Evolutionary conservation across 2,113 vertebrate species (phyloP).

Genomic region (Suricata suricatta): DNA sequence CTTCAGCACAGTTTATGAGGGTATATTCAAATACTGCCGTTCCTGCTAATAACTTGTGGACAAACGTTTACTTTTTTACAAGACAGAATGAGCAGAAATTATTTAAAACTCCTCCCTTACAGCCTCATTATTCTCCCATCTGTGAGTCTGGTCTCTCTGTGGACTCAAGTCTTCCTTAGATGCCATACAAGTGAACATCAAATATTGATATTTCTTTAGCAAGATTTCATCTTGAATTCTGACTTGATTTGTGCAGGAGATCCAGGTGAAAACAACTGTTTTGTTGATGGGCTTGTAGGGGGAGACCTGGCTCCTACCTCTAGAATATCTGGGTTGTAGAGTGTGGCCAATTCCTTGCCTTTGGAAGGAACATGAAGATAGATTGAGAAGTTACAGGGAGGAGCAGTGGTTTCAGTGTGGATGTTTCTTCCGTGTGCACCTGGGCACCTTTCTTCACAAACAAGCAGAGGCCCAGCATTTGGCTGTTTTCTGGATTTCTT

Average conservation of each 20-base stretch:
- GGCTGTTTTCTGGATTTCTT: slow-evolving; percentile 62
- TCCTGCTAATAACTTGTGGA: neutral
- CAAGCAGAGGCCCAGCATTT: neutral
- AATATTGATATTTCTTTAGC: neutral
- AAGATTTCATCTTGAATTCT: neutral
- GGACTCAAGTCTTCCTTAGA: neutral
- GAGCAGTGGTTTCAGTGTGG: neutral
- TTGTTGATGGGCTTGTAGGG: neutral
- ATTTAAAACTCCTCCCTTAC: neutral
- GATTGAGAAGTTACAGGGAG: slow-evolving; percentile 12
- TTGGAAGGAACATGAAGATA: slow-evolving; percentile 55
- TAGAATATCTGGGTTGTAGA: neutral
- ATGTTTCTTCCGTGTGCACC: neutral
- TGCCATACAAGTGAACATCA: neutral
- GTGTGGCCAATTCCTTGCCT: neutral
- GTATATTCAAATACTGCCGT: neutral
- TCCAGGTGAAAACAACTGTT: neutral
- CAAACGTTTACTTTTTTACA: neutral
- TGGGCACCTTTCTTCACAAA: neutral
- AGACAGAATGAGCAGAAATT: neutral
- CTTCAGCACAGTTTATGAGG: neutral
- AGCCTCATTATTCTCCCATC: neutral
- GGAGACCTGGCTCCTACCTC: neutral
- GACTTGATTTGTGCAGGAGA: neutral
- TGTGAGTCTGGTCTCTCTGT: neutral